phyloP scores from a whole-genome alignment of 2,888 invertebrate genomes.

The Tetanocera ferruginea region DNA sequence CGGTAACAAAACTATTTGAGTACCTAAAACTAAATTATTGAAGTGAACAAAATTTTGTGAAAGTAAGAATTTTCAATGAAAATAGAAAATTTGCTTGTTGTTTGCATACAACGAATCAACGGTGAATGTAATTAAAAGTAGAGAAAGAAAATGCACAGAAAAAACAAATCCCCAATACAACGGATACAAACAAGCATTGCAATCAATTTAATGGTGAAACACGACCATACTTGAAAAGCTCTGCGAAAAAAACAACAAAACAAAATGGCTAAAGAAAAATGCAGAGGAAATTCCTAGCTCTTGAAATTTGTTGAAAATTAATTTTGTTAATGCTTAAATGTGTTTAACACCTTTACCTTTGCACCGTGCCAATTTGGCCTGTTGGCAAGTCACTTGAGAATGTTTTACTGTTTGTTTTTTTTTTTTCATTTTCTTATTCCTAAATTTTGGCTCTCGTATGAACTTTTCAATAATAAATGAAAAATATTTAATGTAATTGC shows the following conservation, averaged over 20 bases:
- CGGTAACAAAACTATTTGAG: too few species aligned
- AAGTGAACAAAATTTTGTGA: too few species aligned
- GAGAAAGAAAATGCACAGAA: not conserved
- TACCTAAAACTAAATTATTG: too few species aligned
- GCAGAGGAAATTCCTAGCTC: not conserved
- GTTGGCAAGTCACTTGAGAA: too few species aligned
- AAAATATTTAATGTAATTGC: conserved; percentile 27
- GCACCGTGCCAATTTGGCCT: not conserved
- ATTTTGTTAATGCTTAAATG: conserved; percentile 11
- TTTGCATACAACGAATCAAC: not conserved
- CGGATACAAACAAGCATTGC: not conserved
- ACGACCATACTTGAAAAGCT: not conserved
- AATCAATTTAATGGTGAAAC: not conserved
- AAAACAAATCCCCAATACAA: not conserved
- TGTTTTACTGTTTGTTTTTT: too few species aligned
- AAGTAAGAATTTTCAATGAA: not conserved
- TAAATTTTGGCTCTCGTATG: not conserved
- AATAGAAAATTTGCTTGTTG: not conserved
- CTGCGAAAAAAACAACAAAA: not conserved
- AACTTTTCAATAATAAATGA: conserved; percentile 35
- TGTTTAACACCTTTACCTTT: not conserved
- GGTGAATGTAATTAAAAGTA: not conserved
- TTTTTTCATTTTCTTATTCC: too few species aligned
- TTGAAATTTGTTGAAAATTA: conserved; percentile 3
- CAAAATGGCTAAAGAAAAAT: too few species aligned